phyloP scores from a whole-genome alignment of 2,113 vertebrate species.

The Microcebus griseorufus region DNA sequence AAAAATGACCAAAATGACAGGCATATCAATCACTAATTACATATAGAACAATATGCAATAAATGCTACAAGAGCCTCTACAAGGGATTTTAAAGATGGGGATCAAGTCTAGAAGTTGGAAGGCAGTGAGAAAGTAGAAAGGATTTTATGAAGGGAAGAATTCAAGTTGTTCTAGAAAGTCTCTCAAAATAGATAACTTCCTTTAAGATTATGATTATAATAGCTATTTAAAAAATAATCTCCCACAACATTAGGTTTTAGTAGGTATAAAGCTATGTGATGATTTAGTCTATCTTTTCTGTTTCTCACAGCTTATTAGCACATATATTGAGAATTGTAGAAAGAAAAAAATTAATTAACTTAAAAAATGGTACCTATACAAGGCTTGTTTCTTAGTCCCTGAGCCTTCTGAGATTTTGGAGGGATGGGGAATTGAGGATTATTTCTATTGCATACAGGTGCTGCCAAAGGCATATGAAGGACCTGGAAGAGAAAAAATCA shows the following conservation, averaged over 20 bases:
- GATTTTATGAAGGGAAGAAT: slow-evolving; percentile 12
- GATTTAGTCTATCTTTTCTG: background rate
- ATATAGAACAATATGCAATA: background rate
- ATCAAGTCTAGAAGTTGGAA: background rate
- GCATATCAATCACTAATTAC: background rate
- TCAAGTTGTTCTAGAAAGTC: background rate
- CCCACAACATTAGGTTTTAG: background rate
- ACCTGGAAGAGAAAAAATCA: slow-evolving; percentile 79
- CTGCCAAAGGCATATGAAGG: slow-evolving; percentile 86
- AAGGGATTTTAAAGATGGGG: background rate
- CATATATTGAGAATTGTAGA: background rate
- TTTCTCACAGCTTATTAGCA: background rate
- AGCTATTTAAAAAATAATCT: background rate
- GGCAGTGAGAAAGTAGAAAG: background rate
- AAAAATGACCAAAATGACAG: background rate
- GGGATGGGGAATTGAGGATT: slow-evolving; percentile 86
- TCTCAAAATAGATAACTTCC: background rate
- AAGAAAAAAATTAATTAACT: background rate
- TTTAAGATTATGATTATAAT: background rate
- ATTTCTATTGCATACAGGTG: slow-evolving; percentile 84
- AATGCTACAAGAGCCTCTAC: background rate
- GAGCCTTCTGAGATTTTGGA: slow-evolving; percentile 85
- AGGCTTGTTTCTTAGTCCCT: slow-evolving; percentile 81
- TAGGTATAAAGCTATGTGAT: background rate
- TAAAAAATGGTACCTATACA: slow-evolving; percentile 81